Evolutionary conservation across 1,140 invertebrate genomes (phyloP), one percentile per base, ranked within the genome.

Genomic region (Hypothenemus hampei): DNA sequence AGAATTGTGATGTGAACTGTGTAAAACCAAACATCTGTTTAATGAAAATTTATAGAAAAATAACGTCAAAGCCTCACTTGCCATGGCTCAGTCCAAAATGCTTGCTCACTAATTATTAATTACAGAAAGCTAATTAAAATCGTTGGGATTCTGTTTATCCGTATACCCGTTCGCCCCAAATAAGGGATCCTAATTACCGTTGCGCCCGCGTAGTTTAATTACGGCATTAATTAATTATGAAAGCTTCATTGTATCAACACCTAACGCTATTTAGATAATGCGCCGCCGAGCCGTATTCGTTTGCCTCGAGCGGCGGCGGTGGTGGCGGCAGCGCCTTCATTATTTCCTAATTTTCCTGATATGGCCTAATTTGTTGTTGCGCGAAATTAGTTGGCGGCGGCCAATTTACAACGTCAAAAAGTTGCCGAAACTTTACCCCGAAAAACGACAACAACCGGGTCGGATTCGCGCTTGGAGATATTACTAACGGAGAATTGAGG

Each of bases 181-280:
- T 65, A 61, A 65, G 63, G 63, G 65, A n/a, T 66, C 36, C 63
- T 62, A 64, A 67, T 67, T 67, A 66, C 54, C 53, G 57, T 55
- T 56, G 63, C 63, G 57, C 63, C 63, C 62, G 65, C 62, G 65
- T 67, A 67, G 67, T 67, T 69, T 69, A 69, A 69, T 69, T 69
- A 69, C 53, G 56, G 58, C 60, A 50, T 60, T 67, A 66, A 69
- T 69, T 69, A 69, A 69, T 67, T 66, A 69, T 69, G 64, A 66
- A 69, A 64, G 64, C 65, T 58, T 57, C 60, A 58, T 61, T 67
- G 64, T 67, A 65, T 67, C 65, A 67, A 65, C 65, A 65, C 65
- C 62, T 64, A 62, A 57, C 62, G 63, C 60, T 62, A 64, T 64
- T 64, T 64, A 64, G 62, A 64, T 64, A 64, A 64, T 64, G 60